Evolutionary conservation across 1,140 invertebrate species (phyloP), one percentile per base, ranked within the genome.

Genomic region (Drosophila novamexicana): DNA sequence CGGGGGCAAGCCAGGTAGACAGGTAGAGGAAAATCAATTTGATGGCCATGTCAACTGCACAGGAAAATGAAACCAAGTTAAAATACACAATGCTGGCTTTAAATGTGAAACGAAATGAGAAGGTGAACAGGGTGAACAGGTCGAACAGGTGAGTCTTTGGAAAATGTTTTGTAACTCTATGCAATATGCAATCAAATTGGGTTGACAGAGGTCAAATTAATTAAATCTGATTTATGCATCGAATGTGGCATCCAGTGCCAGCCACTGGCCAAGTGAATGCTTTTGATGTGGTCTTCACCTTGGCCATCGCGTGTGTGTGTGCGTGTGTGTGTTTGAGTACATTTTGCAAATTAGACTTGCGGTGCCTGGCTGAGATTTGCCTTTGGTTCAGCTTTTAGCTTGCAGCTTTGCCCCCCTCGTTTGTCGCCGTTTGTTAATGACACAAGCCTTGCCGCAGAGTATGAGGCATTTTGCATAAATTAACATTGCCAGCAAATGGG

Each of bases 381-480:
- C 32, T 56, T 64, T 49, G 39, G 52, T 47, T 54, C 29, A 18
- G 44, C 50, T 57, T 32, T 29, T 37, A n/a, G 18, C 16, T 44
- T 29, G 36, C 37, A 34, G 14, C 62, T 56, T 39, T 58, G 45
- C 54, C 52, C 36, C 32, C 40, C 39, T 42, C 36, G 12, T 12
- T 62, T 56, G 39, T 69, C 63, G 61, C 64, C 70, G 77, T 81
- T 86, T 81, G 82, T 81, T 84, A 85, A 86, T 85, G 82, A 79
- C 69, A 75, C 81, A 85, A 86, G 81, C 72, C 81, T 85, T 85
- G 81, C 81, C 75, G 78, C 70, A 59, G 68, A 75, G 80, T 69
- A 85, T 81, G 78, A 85, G 82, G 77, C 81, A 85, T 85, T 29
- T 85, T 85, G 81, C 81, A 85, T 85, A 85, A 85, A 85, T 85